Percentiles rank a stretch among this genome's conserved stretches.
These are phyloP conservation scores for Apoda limacodes DNA, from an alignment of 2,888 invertebrate genomes.

Conservation along the genomic window DNA sequence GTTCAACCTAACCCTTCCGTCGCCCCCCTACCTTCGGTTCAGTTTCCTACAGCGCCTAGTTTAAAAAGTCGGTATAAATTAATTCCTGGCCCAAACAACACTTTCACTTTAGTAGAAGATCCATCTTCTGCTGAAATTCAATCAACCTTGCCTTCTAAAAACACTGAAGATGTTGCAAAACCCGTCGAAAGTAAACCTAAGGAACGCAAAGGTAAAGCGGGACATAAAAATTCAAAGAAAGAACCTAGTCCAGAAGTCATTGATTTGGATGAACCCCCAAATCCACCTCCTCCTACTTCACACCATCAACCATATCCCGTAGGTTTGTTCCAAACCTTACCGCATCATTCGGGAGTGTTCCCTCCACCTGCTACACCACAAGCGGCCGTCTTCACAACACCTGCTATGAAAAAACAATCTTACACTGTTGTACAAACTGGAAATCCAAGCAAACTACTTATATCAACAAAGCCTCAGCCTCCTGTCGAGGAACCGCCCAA, in stretches of 20 bases:
- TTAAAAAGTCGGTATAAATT: conserved; percentile 46
- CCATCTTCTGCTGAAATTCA: background rate
- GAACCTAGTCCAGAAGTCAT: conserved; percentile 22
- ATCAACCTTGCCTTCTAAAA: background rate
- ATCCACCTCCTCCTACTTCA: conserved; percentile 6
- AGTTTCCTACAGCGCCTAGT: conserved; percentile 35
- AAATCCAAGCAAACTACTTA: conserved; percentile 54
- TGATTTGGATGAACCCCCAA: conserved; percentile 23
- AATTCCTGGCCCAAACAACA: conserved; percentile 54
- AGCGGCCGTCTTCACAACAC: conserved; percentile 35
- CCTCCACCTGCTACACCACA: conserved; percentile 17
- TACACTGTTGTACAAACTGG: conserved; percentile 57
- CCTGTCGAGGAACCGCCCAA: conserved; percentile 28
- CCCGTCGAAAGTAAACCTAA: conserved; percentile 15
- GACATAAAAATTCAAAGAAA: background rate
- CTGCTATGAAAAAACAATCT: conserved; percentile 56
- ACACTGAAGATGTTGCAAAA: conserved; percentile 14
- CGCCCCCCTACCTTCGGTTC: conserved; percentile 26
- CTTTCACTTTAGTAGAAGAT: conserved; percentile 48
- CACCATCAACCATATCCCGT: conserved; percentile 53
- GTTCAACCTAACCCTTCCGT: conserved; percentile 12
- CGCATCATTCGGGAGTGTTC: conserved; percentile 26
- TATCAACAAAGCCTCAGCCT: conserved; percentile 48
- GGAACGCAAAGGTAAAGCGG: conserved; percentile 8
- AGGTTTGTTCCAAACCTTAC: conserved; percentile 46